Percentiles rank a stretch among this genome's conserved stretches.
phyloP scores from a whole-genome alignment of 2,888 invertebrate species.

The Cephus sareptanus region DNA sequence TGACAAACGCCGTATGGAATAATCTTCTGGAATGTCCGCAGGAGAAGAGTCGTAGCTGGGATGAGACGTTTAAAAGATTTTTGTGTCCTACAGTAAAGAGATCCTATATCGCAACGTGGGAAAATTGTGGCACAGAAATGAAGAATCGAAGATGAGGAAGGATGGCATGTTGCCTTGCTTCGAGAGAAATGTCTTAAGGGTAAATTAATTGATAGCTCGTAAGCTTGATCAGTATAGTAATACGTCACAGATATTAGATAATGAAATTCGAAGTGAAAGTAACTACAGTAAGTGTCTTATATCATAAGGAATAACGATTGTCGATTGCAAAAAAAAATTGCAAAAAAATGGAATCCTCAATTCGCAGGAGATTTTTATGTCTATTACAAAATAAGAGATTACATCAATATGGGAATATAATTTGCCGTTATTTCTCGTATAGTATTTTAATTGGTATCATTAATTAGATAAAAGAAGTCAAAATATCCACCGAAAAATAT shows the following conservation, averaged over 20 bases:
- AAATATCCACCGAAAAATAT: not conserved
- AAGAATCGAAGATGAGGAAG: no score
- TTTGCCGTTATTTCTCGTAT: not conserved
- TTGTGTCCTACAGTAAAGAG: conserved; percentile 66
- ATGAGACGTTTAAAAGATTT: conserved; percentile 58
- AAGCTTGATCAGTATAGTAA: not conserved
- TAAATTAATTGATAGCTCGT: no score
- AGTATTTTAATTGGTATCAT: not conserved
- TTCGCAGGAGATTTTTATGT: not conserved
- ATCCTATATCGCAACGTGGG: conserved; percentile 64
- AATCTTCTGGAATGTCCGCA: conserved; percentile 68
- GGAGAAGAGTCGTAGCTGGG: conserved; percentile 45
- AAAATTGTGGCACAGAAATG: conserved; percentile 23
- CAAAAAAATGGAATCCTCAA: not conserved
- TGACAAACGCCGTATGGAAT: conserved; percentile 72
- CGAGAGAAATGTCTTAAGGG: no score
- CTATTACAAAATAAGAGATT: not conserved
- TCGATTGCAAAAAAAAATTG: not conserved
- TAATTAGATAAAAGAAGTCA: not conserved
- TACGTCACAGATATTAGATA: not conserved
- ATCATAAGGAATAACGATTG: not conserved
- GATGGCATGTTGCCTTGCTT: no score
- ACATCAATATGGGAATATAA: not conserved
- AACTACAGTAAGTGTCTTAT: not conserved
- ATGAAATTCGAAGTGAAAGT: not conserved